Evolutionary conservation across 1,140 invertebrate species (phyloP).

Genomic region (Zaprionus kolodkinae): DNA sequence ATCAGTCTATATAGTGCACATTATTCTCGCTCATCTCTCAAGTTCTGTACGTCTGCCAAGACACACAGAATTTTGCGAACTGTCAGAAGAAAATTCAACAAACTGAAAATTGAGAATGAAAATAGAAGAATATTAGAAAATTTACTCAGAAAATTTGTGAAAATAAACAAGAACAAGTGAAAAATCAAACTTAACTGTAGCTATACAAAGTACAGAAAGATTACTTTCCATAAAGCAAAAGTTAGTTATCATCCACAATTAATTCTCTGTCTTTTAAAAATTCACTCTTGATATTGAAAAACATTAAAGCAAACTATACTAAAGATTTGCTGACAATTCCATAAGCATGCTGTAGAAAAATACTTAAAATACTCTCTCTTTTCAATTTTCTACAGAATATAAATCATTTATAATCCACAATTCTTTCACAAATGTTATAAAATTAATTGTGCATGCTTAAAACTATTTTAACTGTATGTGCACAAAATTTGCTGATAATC

Average conservation of each 20-base stretch:
- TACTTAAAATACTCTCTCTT: no score
- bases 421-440: neutral
- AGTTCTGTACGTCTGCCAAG: slow-evolving; percentile 29
- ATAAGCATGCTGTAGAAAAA: no score
- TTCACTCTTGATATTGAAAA: neutral
- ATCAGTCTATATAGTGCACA: slow-evolving; percentile 17
- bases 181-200: slow-evolving; percentile 15
- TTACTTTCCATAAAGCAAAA: neutral
- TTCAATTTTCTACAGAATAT: neutral
- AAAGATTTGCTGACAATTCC: neutral
- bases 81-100: slow-evolving; percentile 39
- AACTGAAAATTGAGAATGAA: slow-evolving; percentile 33
- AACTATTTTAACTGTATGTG: neutral
- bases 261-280: neutral
- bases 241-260: neutral
- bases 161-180: slow-evolving; percentile 37
- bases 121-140: slow-evolving; percentile 20
- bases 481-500: neutral
- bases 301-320: neutral
- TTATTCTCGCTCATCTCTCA: slow-evolving; percentile 46
- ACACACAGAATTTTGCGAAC: slow-evolving; percentile 19
- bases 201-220: neutral
- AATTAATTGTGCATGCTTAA: neutral
- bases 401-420: neutral
- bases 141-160: slow-evolving; percentile 9